Evolutionary conservation across 1,140 invertebrate genomes (phyloP).

Genomic region (Eulimnadia texana): DNA sequence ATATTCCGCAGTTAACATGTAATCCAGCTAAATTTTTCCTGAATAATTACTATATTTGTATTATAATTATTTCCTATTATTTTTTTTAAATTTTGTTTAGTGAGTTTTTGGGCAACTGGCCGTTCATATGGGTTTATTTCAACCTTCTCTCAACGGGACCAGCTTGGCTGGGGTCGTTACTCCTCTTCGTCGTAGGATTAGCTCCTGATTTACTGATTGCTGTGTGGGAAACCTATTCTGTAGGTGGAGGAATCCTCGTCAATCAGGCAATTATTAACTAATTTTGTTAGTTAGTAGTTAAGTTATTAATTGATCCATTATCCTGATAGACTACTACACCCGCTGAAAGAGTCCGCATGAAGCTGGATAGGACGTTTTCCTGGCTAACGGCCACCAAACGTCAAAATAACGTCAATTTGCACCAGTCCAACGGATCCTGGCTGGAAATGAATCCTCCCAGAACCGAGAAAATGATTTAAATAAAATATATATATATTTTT

Average conservation of each 20-base stretch:
- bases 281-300: not conserved
- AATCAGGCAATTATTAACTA: constrained; percentile 1
- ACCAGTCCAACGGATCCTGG: too few species aligned
- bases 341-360: not conserved
- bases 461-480: too few species aligned
- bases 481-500: too few species aligned
- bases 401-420: not conserved
- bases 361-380: constrained; percentile 7
- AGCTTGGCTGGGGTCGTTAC: constrained; percentile 43
- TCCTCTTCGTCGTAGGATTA: constrained; percentile 39
- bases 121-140: constrained; percentile 42
- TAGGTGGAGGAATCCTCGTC: constrained; percentile 8
- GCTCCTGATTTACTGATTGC: constrained; percentile 38
- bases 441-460: too few species aligned
- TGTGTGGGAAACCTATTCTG: constrained; percentile 16
- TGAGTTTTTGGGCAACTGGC: constrained; percentile 30
- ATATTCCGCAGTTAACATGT: constrained; percentile 44
- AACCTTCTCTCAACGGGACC: constrained; percentile 38
- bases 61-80: not conserved
- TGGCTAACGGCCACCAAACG: not conserved
- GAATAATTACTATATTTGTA: not conserved
- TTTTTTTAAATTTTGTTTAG: constrained; percentile 22
- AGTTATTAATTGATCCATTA: not conserved
- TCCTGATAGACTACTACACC: not conserved
- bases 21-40: constrained; percentile 28